Evolutionary conservation across 2,113 vertebrate species (phyloP).

Genomic region (Nymphicus hollandicus): DNA sequence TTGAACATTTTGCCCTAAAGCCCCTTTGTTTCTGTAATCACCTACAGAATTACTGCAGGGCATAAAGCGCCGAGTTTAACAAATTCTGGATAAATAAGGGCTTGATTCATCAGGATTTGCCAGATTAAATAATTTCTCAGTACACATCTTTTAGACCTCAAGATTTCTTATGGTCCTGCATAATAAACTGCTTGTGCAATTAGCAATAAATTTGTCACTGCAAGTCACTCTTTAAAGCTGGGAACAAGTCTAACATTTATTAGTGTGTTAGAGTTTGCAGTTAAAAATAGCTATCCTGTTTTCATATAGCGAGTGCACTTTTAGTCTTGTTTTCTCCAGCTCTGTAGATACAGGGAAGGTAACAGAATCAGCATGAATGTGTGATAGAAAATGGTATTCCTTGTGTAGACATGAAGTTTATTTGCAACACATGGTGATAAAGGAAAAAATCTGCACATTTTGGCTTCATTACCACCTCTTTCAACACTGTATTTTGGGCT

Average conservation of each 20-base stretch:
- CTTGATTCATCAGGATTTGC: slow-evolving; percentile 8
- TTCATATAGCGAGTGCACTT: neutral
- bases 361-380: neutral
- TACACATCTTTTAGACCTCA: neutral
- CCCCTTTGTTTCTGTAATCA: neutral
- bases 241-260: slow-evolving; percentile 52
- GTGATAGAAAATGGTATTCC: neutral
- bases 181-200: slow-evolving; percentile 49
- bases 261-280: neutral
- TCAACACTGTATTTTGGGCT: neutral
- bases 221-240: slow-evolving; percentile 16
- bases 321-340: neutral
- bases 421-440: neutral
- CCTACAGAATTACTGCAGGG: neutral
- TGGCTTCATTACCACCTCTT: neutral
- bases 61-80: neutral
- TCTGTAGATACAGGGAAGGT: neutral
- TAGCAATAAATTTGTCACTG: slow-evolving; percentile 53
- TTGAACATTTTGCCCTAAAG: neutral
- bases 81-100: slow-evolving; percentile 13
- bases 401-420: neutral
- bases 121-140: slow-evolving; percentile 38
- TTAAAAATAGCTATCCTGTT: slow-evolving; percentile 55
- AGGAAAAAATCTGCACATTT: neutral
- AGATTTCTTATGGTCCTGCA: neutral